Percentiles rank a stretch among this genome's conserved stretches.
phyloP scores from a whole-genome alignment of 2,113 vertebrate genomes.

The Cebus imitator region DNA sequence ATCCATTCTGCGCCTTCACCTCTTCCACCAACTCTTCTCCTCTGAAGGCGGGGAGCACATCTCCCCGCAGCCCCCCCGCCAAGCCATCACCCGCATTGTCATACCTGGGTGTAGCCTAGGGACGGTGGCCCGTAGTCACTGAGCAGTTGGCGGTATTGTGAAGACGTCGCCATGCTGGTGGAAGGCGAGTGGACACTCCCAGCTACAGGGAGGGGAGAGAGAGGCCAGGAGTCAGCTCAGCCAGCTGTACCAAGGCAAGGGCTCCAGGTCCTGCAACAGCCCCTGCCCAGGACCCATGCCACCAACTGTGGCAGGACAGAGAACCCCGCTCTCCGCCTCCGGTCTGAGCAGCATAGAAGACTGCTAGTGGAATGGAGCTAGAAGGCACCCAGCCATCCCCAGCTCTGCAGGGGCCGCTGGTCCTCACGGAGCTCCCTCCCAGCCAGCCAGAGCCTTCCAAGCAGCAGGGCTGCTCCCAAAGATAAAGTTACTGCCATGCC shows the following conservation, averaged over 20 bases:
- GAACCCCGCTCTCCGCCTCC: background rate
- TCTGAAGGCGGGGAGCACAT: rapidly evolving
- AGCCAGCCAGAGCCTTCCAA: background rate
- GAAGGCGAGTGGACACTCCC: slow-evolving; percentile 93
- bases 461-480: rapidly evolving
- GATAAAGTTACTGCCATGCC: too few species aligned
- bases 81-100: background rate
- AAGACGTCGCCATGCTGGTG: slow-evolving; percentile 91
- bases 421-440: background rate
- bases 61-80: background rate
- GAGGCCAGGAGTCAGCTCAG: background rate
- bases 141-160: slow-evolving; percentile 94
- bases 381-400: too few species aligned
- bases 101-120: slow-evolving; percentile 95
- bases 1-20: background rate
- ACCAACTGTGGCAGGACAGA: background rate
- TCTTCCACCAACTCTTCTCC: background rate
- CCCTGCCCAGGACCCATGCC: background rate
- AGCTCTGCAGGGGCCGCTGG: background rate
- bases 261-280: rapidly evolving
- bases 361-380: rapidly evolving
- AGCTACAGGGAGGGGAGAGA: slow-evolving; percentile 73
- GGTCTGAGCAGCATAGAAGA: background rate
- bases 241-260: background rate
- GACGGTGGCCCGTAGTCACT: slow-evolving; percentile 98